phyloP scores from a whole-genome alignment of 2,888 invertebrate genomes.

The Synergus gifuensis region DNA sequence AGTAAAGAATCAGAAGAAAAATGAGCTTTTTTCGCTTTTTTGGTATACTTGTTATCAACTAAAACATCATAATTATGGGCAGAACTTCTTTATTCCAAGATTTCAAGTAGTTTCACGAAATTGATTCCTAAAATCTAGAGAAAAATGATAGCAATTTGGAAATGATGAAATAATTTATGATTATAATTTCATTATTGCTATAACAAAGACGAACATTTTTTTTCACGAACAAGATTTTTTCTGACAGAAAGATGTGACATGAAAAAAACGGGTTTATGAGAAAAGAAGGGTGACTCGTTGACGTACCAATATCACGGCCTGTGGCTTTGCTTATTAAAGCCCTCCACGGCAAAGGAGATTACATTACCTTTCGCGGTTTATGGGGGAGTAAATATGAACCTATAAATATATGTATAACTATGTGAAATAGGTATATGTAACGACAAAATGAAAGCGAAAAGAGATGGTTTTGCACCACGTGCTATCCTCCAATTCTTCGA shows the following conservation, averaged over 20 bases:
- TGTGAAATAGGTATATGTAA: conserved; percentile 38
- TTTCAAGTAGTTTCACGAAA: too few relatives aligned
- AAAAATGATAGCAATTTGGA: background rate
- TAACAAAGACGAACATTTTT: background rate
- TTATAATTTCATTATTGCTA: background rate
- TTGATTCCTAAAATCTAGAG: too few relatives aligned
- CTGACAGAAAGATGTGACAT: background rate
- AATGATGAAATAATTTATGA: background rate
- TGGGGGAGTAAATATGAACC: conserved; percentile 30
- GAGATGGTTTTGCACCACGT: conserved; percentile 41
- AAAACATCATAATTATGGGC: too few relatives aligned
- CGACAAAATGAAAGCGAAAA: conserved; percentile 33
- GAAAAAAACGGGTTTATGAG: conserved; percentile 17
- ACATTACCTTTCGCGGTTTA: conserved; percentile 46
- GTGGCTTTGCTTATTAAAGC: conserved; percentile 70
- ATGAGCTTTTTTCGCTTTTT: too few relatives aligned
- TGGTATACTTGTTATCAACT: too few relatives aligned
- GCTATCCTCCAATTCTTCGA: conserved; percentile 56
- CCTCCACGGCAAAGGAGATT: conserved; percentile 44
- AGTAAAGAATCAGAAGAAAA: background rate
- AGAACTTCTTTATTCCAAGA: too few relatives aligned
- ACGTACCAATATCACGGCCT: conserved; percentile 71
- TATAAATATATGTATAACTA: background rate
- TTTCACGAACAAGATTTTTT: background rate
- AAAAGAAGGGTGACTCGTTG: conserved; percentile 60